Conservation (phyloP, 1,140 invertebrate species). For the Halictus rubicundus region DNA sequence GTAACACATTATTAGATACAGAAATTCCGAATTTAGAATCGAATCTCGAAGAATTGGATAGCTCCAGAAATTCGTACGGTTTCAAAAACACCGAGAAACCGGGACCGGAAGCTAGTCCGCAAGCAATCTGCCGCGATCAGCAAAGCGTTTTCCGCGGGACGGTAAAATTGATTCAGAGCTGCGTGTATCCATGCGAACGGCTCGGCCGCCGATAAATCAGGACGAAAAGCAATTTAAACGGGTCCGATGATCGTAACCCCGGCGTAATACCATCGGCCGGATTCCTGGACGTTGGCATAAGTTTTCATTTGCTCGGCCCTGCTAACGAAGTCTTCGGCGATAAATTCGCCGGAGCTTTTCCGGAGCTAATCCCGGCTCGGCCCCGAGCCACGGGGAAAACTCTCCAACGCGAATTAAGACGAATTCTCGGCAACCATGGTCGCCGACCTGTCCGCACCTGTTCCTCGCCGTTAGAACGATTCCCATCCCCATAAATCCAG, state of each 20-base stretch:
- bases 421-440: slow-evolving; percentile 36
- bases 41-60: too few species aligned
- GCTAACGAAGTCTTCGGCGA: slow-evolving; percentile 57
- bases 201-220: slow-evolving; percentile 30
- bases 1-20: too few species aligned
- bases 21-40: too few species aligned
- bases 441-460: not conserved
- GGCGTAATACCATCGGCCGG: slow-evolving; percentile 35
- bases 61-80: too few species aligned
- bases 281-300: slow-evolving; percentile 48
- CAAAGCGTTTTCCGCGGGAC: not conserved
- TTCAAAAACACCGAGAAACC: too few species aligned
- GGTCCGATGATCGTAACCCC: slow-evolving; percentile 31
- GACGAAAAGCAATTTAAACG: slow-evolving; percentile 46
- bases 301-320: slow-evolving; percentile 58
- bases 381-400: slow-evolving; percentile 37
- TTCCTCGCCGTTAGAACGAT: slow-evolving; percentile 11
- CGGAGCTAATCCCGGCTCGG: slow-evolving; percentile 54
- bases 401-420: slow-evolving; percentile 63
- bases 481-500: slow-evolving; percentile 17
- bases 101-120: too few species aligned
- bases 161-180: slow-evolving; percentile 38
- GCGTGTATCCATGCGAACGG: not conserved
- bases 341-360: slow-evolving; percentile 63
- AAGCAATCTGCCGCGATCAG: not conserved